phyloP scores from a whole-genome alignment of 1,140 invertebrate species.

The Drosophila pseudoananassae region DNA sequence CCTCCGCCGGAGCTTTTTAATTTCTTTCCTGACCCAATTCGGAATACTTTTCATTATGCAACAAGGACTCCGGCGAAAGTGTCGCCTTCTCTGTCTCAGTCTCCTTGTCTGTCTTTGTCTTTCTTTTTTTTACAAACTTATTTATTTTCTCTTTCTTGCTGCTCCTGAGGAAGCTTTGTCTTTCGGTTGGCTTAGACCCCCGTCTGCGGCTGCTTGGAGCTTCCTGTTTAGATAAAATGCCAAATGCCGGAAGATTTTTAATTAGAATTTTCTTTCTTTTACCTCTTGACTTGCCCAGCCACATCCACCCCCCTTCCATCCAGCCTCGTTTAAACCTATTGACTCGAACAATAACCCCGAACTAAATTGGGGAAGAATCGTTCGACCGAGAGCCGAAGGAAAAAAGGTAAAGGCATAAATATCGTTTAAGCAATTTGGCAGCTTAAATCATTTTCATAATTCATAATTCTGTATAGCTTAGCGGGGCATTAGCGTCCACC shows the following conservation, averaged over 20 bases:
- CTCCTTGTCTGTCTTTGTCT: slow-evolving; percentile 26
- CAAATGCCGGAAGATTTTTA: slow-evolving; percentile 81
- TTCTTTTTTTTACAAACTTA: not conserved
- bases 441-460: slow-evolving; percentile 78
- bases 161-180: slow-evolving; percentile 10
- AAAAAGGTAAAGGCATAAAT: slow-evolving; percentile 19
- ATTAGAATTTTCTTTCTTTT: slow-evolving; percentile 66
- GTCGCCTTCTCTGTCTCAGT: slow-evolving; percentile 39
- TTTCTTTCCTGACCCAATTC: slow-evolving; percentile 74
- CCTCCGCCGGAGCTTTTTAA: slow-evolving; percentile 45
- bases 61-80: slow-evolving; percentile 63
- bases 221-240: slow-evolving; percentile 77
- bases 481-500: slow-evolving; percentile 20
- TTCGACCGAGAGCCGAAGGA: slow-evolving; percentile 4
- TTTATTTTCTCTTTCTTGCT: not conserved
- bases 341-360: slow-evolving; percentile 61
- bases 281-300: slow-evolving; percentile 16
- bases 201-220: slow-evolving; percentile 21
- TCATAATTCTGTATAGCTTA: slow-evolving; percentile 63
- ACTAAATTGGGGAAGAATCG: not conserved
- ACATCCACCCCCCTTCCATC: not conserved
- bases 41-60: slow-evolving; percentile 65
- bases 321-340: slow-evolving; percentile 37
- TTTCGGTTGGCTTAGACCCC: slow-evolving; percentile 25
- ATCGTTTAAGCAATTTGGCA: slow-evolving; percentile 53